phyloP scores from a whole-genome alignment of 2,113 vertebrate genomes.

The Plectropomus leopardus region DNA sequence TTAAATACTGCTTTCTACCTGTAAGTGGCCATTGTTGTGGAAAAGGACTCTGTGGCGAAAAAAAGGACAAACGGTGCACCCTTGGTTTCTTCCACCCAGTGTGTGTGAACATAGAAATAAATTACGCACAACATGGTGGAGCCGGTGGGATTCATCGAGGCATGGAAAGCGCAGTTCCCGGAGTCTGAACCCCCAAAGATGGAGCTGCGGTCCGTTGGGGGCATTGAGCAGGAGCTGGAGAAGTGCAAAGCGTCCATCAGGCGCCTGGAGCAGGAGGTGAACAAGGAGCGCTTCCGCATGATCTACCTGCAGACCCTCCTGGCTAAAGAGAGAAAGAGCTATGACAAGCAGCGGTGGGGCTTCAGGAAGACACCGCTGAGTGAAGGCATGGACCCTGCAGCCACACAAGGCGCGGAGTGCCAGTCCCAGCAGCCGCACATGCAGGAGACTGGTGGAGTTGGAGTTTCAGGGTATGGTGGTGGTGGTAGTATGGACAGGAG shows the following conservation, averaged over 20 bases:
- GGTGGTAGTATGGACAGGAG: conserved; percentile 52
- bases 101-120: conserved; percentile 36
- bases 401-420: conserved; percentile 72
- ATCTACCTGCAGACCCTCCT: conserved; percentile 99
- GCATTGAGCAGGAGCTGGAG: conserved; percentile 97
- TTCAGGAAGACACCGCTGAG: conserved; percentile 90
- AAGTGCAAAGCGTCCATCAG: conserved; percentile 95
- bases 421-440: conserved; percentile 75
- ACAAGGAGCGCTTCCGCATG: conserved; percentile 99
- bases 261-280: conserved; percentile 96
- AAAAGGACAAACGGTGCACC: conserved; percentile 56
- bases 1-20: conserved; percentile 27
- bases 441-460: conserved; percentile 81
- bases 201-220: conserved; percentile 94
- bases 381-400: conserved; percentile 86
- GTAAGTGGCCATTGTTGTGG: conserved; percentile 48
- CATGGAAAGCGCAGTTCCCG: conserved; percentile 98
- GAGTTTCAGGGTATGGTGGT: conserved; percentile 51
- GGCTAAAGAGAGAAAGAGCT: conserved; percentile 97
- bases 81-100: conserved; percentile 42
- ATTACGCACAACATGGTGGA: conserved; percentile 92
- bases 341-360: conserved; percentile 98
- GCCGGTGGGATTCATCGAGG: conserved; percentile 97
- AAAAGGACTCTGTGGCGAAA: conserved; percentile 8
- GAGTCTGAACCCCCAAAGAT: conserved; percentile 97